A percentile compares a stretch with the other conserved stretches of the same genome.
phyloP scores from a whole-genome alignment of 1,140 invertebrate genomes.

The Cotesia vestalis region DNA sequence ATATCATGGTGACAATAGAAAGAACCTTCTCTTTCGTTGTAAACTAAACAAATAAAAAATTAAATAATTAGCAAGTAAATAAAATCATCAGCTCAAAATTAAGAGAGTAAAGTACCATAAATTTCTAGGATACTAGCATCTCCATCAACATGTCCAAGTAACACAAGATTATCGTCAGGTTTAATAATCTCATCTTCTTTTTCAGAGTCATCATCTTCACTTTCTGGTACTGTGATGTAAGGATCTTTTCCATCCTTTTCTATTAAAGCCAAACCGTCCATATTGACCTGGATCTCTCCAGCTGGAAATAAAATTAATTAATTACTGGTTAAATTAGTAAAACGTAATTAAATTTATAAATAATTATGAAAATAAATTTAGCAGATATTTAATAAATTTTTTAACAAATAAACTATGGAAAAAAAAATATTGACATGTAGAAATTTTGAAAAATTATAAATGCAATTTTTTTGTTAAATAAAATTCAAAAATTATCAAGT shows the following conservation, averaged over 20 bases:
- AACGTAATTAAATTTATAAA: too few species aligned
- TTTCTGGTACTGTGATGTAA: conserved; percentile 66
- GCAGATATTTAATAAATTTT: not conserved
- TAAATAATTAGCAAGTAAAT: conserved; percentile 27
- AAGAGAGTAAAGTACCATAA: conserved; percentile 71
- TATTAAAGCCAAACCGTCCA: conserved; percentile 67
- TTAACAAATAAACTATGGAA: conserved; percentile 16
- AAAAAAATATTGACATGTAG: too few species aligned
- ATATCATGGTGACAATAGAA: conserved; percentile 96
- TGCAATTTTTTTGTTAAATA: too few species aligned
- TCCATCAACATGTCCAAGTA: conserved; percentile 86
- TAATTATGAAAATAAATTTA: not conserved
- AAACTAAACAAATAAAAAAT: conserved; percentile 72
- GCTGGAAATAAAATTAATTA: conserved; percentile 45
- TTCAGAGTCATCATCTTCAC: conserved; percentile 80
- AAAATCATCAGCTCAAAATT: not conserved
- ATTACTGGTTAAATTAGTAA: conserved; percentile 38
- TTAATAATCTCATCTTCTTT: conserved; percentile 92
- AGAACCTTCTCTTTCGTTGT: conserved; percentile 87
- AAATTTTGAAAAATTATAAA: too few species aligned
- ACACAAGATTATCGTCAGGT: conserved; percentile 88
- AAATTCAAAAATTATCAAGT: too few species aligned
- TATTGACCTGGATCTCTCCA: conserved; percentile 53
- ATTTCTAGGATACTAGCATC: conserved; percentile 88
- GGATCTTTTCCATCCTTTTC: conserved; percentile 69